Percentiles rank a stretch among this genome's conserved stretches.
These are phyloP conservation scores for Tenthredo livida DNA, from an alignment of 2,888 invertebrate species.

Conservation along the genomic window DNA sequence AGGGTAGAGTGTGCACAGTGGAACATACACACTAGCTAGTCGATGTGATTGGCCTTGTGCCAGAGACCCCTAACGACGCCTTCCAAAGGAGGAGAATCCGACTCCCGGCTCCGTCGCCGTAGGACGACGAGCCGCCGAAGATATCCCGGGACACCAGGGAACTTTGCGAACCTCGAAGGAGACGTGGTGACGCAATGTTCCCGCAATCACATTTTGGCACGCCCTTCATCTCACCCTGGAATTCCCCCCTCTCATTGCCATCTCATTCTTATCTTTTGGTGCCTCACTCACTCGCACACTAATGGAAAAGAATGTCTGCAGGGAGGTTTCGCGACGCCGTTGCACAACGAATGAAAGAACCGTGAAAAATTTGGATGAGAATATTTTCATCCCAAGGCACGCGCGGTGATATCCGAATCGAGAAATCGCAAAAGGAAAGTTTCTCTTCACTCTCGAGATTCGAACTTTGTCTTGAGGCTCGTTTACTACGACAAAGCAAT, in stretches of 20 bases:
- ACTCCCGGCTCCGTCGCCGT: conserved; percentile 32
- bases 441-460: not conserved
- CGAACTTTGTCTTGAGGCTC: not conserved
- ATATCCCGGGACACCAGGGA: conserved; percentile 69
- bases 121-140: conserved; percentile 70
- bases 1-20: conserved; percentile 61
- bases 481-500: not conserved
- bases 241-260: conserved; percentile 35
- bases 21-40: conserved; percentile 74
- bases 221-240: conserved; percentile 61
- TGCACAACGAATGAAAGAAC: conserved; percentile 14
- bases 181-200: conserved; percentile 75
- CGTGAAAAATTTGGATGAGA: conserved; percentile 18
- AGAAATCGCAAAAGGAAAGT: not conserved
- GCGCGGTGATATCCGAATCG: conserved; percentile 13
- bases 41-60: conserved; percentile 77
- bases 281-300: conserved; percentile 28
- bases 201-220: conserved; percentile 76
- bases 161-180: conserved; percentile 56
- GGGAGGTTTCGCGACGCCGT: conserved; percentile 3
- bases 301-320: conserved; percentile 40
- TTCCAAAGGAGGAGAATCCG: conserved; percentile 75
- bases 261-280: conserved; percentile 47
- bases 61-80: conserved; percentile 76
- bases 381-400: conserved; percentile 19